A percentile compares a stretch with the other conserved stretches of the same genome.
phyloP scores from a whole-genome alignment of 2,888 invertebrate species.

The Endotricha flammealis region DNA sequence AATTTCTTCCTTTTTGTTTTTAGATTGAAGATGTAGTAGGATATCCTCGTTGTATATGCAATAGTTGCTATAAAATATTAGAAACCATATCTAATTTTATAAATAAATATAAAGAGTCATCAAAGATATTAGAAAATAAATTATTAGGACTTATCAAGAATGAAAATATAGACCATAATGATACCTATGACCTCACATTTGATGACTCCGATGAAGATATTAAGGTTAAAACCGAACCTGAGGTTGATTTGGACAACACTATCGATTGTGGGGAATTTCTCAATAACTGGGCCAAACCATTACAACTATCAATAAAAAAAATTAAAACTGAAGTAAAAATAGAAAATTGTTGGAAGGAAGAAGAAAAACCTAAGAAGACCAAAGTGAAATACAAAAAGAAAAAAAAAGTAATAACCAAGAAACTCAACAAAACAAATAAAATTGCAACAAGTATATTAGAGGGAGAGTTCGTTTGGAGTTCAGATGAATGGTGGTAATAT shows the following conservation, averaged over 20 bases:
- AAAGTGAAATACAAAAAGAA: conserved; percentile 17
- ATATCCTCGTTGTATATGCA: conserved; percentile 56
- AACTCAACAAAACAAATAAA: conserved; percentile 35
- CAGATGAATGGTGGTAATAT: conserved; percentile 65
- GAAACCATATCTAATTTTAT: conserved; percentile 47
- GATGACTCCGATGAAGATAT: conserved; percentile 18
- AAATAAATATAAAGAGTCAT: conserved; percentile 46
- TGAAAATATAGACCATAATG: conserved; percentile 27
- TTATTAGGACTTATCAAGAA: conserved; percentile 36
- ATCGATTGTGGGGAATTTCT: conserved; percentile 24
- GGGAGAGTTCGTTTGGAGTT: conserved; percentile 60
- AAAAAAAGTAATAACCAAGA: conserved; percentile 18
- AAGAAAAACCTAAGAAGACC: conserved; percentile 17
- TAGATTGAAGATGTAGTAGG: conserved; percentile 61
- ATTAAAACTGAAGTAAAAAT: conserved; percentile 25
- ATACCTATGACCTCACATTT: too few species aligned
- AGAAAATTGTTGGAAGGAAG: conserved; percentile 20
- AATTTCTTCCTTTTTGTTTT: too few species aligned
- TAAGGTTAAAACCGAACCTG: conserved; percentile 35
- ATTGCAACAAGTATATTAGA: conserved; percentile 62
- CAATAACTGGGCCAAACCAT: conserved; percentile 27
- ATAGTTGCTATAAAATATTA: conserved; percentile 43
- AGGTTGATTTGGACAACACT: conserved; percentile 5
- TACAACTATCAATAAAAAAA: conserved; percentile 19
- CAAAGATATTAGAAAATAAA: conserved; percentile 41